Evolutionary conservation across 1,140 invertebrate species (phyloP), one percentile per base, ranked within the genome.

Genomic region (Drosophila nannoptera): DNA sequence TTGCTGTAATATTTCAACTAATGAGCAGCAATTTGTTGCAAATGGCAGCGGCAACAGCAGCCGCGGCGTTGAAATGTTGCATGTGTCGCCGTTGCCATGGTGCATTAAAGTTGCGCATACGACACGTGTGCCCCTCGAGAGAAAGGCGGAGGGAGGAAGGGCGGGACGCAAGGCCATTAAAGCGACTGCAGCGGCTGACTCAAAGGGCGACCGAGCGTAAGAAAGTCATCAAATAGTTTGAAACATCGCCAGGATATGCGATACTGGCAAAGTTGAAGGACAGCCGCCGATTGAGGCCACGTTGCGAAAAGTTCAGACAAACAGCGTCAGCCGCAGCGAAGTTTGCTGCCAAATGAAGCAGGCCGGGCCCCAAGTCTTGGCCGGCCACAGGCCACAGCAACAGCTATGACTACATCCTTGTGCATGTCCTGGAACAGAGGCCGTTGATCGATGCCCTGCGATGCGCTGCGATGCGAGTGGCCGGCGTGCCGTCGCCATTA

Each of bases 1-100:
- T 33, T 22, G 22, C 32, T 60, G 60, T 53, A 59, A 86, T 69
- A 71, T 68, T 70, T 65, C 53, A 75, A 70, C 81, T 84, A 86
- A 86, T 86, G 80, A 84, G 81, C 69, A 77, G 80, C 81, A 86
- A 86, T 84, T 84, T 80, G 81, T 66, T 74, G 63, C 78, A 75
- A 82, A 64, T 78, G 78, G 78, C 73, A 69, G 77, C 45, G 42
- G 69, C 43, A 7, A 9, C 54, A 9, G 42, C 46, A 6, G 56
- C 35, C 7, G 38, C 9, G 36, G 32, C n/a, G 22, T 53, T 14
- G 11, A 63, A 69, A 52, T 67, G 61, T 58, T 63, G 72, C 73
- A 77, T 74, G 71, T 77, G 75, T 75, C 66, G 74, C 66, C 60
- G 55, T 54, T 61, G 66, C 58, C 16, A 38, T 11, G 48, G 11